Conservation (phyloP, 2,113 vertebrate species). For the Pantherophis guttatus region DNA sequence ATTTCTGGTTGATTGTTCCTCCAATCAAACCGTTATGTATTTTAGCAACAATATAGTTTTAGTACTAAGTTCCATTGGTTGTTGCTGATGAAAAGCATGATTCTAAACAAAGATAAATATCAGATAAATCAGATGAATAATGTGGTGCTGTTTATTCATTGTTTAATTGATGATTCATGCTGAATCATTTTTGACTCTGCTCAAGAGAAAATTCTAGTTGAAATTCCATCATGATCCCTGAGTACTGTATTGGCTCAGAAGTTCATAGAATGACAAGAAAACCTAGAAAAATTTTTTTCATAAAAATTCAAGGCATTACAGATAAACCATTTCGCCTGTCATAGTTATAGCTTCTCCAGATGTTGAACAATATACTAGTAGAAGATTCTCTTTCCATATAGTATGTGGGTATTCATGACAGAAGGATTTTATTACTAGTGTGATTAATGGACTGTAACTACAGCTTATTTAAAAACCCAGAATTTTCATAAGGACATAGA, state of each 20-base stretch:
- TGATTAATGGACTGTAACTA: neutral
- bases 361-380: no score
- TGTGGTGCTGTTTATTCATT: neutral
- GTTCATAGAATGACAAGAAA: neutral
- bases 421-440: neutral
- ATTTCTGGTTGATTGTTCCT: accelerated
- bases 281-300: neutral
- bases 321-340: neutral
- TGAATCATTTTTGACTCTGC: neutral
- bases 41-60: neutral
- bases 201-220: neutral
- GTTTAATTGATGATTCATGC: neutral
- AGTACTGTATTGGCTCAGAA: neutral
- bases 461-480: neutral
- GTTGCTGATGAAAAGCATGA: neutral
- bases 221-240: neutral
- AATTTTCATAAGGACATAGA: neutral
- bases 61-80: accelerated
- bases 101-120: neutral
- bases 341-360: neutral
- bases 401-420: neutral
- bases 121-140: accelerated
- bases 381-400: neutral
- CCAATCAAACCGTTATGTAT: neutral
- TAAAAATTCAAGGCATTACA: neutral